Evolutionary conservation across 2,113 vertebrate species (phyloP), one percentile per base, ranked within the genome.

Genomic region (Centropus unirufus): DNA sequence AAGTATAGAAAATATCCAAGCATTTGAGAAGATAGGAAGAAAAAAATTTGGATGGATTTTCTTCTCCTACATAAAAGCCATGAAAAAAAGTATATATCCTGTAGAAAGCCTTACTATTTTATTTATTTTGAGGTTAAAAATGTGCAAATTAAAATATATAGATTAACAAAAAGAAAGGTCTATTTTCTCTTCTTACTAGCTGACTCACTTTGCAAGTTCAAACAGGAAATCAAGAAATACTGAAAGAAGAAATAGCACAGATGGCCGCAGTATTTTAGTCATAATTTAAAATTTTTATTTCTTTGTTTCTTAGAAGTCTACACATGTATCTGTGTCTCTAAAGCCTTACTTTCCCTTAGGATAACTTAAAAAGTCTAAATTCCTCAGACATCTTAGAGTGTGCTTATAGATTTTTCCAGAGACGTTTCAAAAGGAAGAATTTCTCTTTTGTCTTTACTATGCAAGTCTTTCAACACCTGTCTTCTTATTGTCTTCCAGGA

Each of bases 151-250:
- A 29, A 44, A 52, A 73, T 82, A 1, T 40, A 49, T 42, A 57
- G 6, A 39, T 18, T 40, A 63, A 11, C 0, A 87, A 67, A 77
- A 36, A 30, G n/a, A 14, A 24, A 24, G 4, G 4, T 10, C 0
- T 52, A n/a, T 69, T 57, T 55, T 40, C 3, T 83, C 14, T 79
- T 12, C 6, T 32, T 11, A 26, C 8, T 51, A 19, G 2, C 7
- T 92, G 15, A 32, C 24, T 29, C 18, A 13, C 8, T 86, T 30
- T 58, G 11, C 11, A 58, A 78, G 14, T 59, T 90, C 15, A 80
- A 66, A 39, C 20, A 83, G 55, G 59, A 95, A 92, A 40, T 88
- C 12, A 77, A 62, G 36, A 87, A 85, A 86, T 36, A 77, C 3
- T 62, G 29, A 90, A 92, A 46, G 19, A 20, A 85, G 22, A 85